Conservation (phyloP, 1,140 invertebrate genomes). For the Plectrocnemia conspersa region DNA sequence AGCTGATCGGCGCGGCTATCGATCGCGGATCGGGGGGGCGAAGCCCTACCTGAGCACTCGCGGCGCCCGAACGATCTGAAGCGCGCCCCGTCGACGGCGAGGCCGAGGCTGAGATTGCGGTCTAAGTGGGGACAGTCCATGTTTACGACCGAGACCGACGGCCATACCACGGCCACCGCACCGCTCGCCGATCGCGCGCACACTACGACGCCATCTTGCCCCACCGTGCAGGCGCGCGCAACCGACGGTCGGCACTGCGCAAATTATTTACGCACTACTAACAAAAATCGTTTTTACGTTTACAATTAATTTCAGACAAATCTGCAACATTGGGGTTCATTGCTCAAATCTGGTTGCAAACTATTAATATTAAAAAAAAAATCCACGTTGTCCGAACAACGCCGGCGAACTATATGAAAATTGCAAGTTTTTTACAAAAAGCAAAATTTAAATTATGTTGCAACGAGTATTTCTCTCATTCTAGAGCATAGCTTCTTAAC, state of each 20-base stretch:
- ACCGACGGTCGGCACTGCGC: not conserved
- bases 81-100: slow-evolving; percentile 46
- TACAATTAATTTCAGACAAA: too few relatives aligned
- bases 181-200: not conserved
- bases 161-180: not conserved
- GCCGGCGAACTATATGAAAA: too few relatives aligned
- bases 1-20: not conserved
- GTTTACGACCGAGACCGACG: slow-evolving; percentile 34
- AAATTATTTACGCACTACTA: too few relatives aligned
- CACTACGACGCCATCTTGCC: not conserved
- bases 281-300: too few relatives aligned
- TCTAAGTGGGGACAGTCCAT: slow-evolving; percentile 60
- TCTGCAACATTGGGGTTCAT: too few relatives aligned
- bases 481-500: too few relatives aligned
- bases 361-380: too few relatives aligned
- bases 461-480: too few relatives aligned
- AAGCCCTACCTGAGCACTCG: slow-evolving; percentile 38
- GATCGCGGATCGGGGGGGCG: slow-evolving; percentile 5
- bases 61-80: slow-evolving; percentile 40
- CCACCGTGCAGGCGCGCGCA: not conserved
- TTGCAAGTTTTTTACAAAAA: too few relatives aligned
- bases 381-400: too few relatives aligned
- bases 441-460: too few relatives aligned
- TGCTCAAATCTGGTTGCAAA: too few relatives aligned
- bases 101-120: slow-evolving; percentile 55